These are phyloP conservation scores for Ciona savignyi DNA, from an alignment of 23 tunicate genomes.

Conservation along the genomic window DNA sequence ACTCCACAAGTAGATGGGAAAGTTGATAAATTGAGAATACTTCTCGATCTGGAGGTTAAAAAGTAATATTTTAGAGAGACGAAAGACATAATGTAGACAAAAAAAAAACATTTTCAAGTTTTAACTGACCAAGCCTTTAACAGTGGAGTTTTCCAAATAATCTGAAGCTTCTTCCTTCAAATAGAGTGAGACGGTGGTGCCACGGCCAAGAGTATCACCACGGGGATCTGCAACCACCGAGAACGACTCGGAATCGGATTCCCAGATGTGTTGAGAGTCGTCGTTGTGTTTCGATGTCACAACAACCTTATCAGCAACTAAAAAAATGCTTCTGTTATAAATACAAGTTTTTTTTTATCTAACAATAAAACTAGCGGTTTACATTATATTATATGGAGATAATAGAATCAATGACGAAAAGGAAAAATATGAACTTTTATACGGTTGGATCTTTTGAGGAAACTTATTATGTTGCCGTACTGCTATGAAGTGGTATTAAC, in stretches of 20 bases:
- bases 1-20: constrained; percentile 97
- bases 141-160: constrained; percentile 65
- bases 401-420: too few relatives aligned
- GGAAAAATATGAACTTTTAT: too few relatives aligned
- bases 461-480: too few relatives aligned
- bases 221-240: constrained; percentile 84
- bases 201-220: constrained; percentile 89
- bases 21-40: constrained; percentile 99
- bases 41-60: constrained; percentile 57
- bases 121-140: constrained; percentile 59
- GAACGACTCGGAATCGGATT: constrained; percentile 94
- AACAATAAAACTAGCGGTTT: too few relatives aligned
- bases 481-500: too few relatives aligned
- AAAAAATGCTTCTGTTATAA: too few relatives aligned
- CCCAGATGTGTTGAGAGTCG: constrained; percentile 98
- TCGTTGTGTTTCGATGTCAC: constrained; percentile 97
- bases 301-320: constrained; percentile 96
- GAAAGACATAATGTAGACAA: too few relatives aligned
- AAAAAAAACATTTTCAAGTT: not conserved
- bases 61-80: too few relatives aligned
- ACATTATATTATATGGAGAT: too few relatives aligned
- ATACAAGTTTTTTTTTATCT: too few relatives aligned
- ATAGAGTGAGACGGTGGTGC: constrained; percentile 95
- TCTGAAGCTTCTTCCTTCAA: constrained; percentile 98
- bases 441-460: too few relatives aligned